phyloP scores from a whole-genome alignment of 2,113 vertebrate species.

The Corvus moneduloides region DNA sequence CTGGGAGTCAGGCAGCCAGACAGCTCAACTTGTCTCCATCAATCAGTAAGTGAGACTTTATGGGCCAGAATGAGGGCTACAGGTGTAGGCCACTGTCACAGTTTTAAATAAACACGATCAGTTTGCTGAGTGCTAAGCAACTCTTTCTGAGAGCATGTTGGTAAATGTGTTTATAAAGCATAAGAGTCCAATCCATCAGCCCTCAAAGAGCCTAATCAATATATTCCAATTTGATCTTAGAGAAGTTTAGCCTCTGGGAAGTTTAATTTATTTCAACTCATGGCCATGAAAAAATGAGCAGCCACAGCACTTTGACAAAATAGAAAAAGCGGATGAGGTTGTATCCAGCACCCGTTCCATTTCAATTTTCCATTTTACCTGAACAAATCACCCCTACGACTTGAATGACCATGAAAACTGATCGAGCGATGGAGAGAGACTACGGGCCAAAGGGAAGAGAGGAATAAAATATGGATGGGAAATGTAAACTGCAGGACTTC shows the following conservation, averaged over 20 bases:
- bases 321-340: conserved; percentile 51
- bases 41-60: conserved; percentile 58
- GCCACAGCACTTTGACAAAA: conserved; percentile 68
- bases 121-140: conserved; percentile 70
- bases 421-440: conserved; percentile 6
- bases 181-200: conserved; percentile 75
- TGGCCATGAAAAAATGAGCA: conserved; percentile 74
- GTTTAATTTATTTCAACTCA: conserved; percentile 81
- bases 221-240: conserved; percentile 78
- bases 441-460: not conserved
- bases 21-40: conserved; percentile 66
- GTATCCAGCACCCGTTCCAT: conserved; percentile 58
- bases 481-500: not conserved
- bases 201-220: conserved; percentile 80
- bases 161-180: conserved; percentile 80
- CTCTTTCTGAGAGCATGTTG: conserved; percentile 69
- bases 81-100: conserved; percentile 51
- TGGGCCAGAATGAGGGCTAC: conserved; percentile 46
- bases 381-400: conserved; percentile 67
- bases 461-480: not conserved
- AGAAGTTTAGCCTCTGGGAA: conserved; percentile 74
- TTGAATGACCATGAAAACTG: conserved; percentile 66
- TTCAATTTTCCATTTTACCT: conserved; percentile 75
- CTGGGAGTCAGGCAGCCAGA: conserved; percentile 53
- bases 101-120: conserved; percentile 72